These are phyloP conservation scores for Sterrhoptilus dennistouni DNA, from an alignment of 2,113 vertebrate genomes.

Conservation along the genomic window DNA sequence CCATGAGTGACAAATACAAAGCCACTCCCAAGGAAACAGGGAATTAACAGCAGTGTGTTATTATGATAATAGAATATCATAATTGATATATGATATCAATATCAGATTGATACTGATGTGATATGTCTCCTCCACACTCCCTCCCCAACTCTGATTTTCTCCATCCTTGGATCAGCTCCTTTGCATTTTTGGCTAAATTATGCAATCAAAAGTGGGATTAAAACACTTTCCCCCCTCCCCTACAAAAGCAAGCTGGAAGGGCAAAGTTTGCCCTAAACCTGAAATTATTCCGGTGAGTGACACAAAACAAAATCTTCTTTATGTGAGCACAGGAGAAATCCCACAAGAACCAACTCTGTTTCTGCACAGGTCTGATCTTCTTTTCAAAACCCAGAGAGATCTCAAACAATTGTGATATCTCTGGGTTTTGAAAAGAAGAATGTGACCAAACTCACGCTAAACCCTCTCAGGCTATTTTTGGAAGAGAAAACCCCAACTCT, in stretches of 20 bases:
- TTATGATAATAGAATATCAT: too few relatives aligned
- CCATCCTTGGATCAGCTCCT: not conserved
- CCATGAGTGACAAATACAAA: not conserved
- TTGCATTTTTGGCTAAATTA: not conserved
- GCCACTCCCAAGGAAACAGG: not conserved
- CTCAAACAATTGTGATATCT: not conserved
- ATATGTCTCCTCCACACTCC: not conserved
- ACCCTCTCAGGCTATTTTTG: not conserved
- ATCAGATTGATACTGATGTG: too few relatives aligned
- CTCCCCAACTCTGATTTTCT: not conserved
- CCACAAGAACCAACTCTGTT: not conserved
- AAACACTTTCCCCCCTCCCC: not conserved
- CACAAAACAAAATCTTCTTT: not conserved
- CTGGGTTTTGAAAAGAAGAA: too few relatives aligned
- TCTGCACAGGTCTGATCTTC: not conserved
- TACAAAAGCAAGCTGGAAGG: not conserved
- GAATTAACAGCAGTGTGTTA: not conserved
- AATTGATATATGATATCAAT: too few relatives aligned
- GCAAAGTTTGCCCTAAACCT: not conserved
- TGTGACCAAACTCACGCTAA: not conserved
- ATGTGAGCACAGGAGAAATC: not conserved
- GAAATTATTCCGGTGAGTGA: not conserved
- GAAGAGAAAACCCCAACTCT: not conserved
- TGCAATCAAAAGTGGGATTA: not conserved
- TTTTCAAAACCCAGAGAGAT: not conserved